Evolutionary conservation across 1,140 invertebrate genomes (phyloP).

Genomic region (Homarus americanus): DNA sequence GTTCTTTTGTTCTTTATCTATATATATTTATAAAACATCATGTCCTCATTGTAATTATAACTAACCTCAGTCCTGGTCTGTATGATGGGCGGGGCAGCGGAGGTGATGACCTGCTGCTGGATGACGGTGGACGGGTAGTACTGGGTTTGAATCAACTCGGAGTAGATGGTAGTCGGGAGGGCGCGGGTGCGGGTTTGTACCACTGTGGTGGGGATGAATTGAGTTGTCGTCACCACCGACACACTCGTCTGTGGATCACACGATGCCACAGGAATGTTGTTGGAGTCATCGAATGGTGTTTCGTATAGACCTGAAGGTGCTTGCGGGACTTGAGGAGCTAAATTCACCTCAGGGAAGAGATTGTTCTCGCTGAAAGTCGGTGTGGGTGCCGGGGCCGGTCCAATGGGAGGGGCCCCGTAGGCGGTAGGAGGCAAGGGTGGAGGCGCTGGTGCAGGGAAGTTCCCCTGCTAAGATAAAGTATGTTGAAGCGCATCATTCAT

Average conservation of each 20-base stretch:
- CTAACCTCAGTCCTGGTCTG: conserved; percentile 51
- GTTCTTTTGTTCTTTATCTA: no score
- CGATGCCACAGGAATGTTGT: neutral
- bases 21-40: no score
- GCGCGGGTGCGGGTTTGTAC: conserved; percentile 55
- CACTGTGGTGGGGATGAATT: conserved; percentile 49
- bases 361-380: conserved; percentile 23
- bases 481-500: neutral
- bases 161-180: conserved; percentile 67
- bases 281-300: conserved; percentile 2
- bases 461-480: neutral
- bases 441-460: neutral
- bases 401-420: neutral
- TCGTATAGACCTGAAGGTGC: conserved; percentile 47
- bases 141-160: conserved; percentile 64
- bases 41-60: neutral
- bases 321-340: neutral
- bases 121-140: conserved; percentile 67
- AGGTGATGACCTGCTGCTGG: conserved; percentile 62
- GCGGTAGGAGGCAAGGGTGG: no score
- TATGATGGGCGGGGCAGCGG: conserved; percentile 56
- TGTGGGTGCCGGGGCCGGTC: conserved; percentile 1
- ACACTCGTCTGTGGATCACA: conserved; percentile 28
- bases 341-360: conserved; percentile 23
- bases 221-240: conserved; percentile 47